Evolutionary conservation across 2,797 vertebrate genomes (phyloP).

Genomic region (Nothura maculosa): DNA sequence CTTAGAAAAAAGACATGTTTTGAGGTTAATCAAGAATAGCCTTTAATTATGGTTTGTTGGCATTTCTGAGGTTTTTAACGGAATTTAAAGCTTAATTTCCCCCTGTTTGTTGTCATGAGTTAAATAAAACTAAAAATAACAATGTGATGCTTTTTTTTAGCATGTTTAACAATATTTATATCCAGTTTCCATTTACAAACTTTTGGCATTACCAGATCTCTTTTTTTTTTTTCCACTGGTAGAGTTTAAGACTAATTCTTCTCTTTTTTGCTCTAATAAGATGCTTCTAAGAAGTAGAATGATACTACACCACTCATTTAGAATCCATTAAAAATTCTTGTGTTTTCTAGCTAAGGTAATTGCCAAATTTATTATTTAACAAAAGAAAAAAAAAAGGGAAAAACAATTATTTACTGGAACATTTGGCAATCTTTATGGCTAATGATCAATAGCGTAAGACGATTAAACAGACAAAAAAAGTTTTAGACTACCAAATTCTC

Average conservation of each 20-base stretch:
- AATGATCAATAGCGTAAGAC: neutral
- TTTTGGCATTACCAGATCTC: neutral
- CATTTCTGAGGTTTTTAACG: neutral
- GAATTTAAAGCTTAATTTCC: slow-evolving; percentile 12
- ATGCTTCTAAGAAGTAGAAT: neutral
- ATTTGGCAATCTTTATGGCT: neutral
- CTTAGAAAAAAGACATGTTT: slow-evolving; percentile 22
- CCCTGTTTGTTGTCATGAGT: neutral
- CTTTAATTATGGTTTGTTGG: slow-evolving; percentile 16
- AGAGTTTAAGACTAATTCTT: neutral
- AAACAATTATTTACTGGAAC: neutral
- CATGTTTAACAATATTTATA: neutral
- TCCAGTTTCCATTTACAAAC: neutral
- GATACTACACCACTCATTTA: neutral
- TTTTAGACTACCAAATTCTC: neutral
- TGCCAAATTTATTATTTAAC: neutral
- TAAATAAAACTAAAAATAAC: slow-evolving; percentile 26
- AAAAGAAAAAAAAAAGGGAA: neutral
- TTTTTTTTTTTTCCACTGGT: neutral
- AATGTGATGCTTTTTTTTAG: neutral
- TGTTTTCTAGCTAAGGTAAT: neutral
- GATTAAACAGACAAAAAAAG: neutral
- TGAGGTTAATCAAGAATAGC: slow-evolving; percentile 25
- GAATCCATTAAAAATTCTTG: neutral
- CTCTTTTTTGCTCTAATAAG: neutral